Base-by-base conservation (phyloP, 2,113 vertebrate species). In the Heterotis niloticus region DNA sequence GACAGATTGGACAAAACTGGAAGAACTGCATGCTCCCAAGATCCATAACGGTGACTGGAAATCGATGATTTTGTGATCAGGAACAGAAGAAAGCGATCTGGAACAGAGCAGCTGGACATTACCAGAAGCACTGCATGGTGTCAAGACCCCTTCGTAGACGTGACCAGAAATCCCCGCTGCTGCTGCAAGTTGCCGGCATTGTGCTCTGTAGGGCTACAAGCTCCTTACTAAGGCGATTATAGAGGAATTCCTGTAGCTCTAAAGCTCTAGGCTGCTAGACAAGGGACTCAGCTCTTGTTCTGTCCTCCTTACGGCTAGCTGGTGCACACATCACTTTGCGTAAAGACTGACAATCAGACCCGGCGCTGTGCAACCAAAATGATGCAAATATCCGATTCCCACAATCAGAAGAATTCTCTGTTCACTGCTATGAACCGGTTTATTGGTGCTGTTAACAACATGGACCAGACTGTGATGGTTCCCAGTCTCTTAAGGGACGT, bases 391-490 rank as follows among this genome's bases (percentile, higher is more conserved):
- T 90, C 91, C 12, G 95, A 97, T 62, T 93, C 94, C 60, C 93
- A 93, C 89, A 95, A 93, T 86, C 96, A 97, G 88, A 98, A 94
- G 88, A 94, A 96, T 86, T 96, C 95, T 0, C 92, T 98, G 65
- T 96, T 96, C 86, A 95, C 93, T 76, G 92, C 96, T 85, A 97
- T 96, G 96, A 95, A 92, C 88, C 94, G 96, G 81, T 97, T 98
- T 88, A 95, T 98, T 29, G 95, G 94, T 16, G 96, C 96, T 0
- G 96, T 98, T 75, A 96, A 95, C 85, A 96, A 97, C 90, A 98
- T 98, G 96, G 96, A 98, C 90, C 96, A 96, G 90, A 98, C 95
- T 0, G 95, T 98, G 81, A 96, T 98, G 96, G 94, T 98, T 82
- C 96, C 96, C 54, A 98, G 94, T 83, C 88, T 98, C 85, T 91